Conservation (phyloP, 2,113 vertebrate species). For the Eurystomus gularis region DNA sequence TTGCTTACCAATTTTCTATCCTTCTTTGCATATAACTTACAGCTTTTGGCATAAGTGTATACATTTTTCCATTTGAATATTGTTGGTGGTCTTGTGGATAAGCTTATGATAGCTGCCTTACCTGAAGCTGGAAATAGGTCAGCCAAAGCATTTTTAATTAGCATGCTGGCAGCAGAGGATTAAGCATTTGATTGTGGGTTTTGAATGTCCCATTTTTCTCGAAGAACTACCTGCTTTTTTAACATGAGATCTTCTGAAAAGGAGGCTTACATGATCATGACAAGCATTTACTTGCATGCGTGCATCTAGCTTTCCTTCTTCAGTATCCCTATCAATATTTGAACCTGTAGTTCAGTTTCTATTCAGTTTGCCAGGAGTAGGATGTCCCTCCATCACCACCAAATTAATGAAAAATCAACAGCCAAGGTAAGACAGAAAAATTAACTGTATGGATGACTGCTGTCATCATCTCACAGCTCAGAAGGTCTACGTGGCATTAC, state of each 20-base stretch:
- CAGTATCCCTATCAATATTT: not conserved
- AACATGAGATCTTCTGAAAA: not conserved
- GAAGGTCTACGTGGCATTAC: too few relatives aligned
- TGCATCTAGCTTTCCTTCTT: not conserved
- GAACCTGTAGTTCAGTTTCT: not conserved
- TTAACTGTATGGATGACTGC: too few relatives aligned
- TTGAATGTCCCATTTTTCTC: not conserved
- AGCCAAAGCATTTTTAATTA: not conserved
- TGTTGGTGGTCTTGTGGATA: not conserved
- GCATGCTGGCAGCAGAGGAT: not conserved
- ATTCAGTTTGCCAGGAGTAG: not conserved
- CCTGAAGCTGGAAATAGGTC: not conserved
- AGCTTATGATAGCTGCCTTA: not conserved
- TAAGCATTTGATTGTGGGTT: not conserved
- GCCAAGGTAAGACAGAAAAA: too few relatives aligned
- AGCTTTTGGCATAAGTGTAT: not conserved
- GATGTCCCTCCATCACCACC: not conserved
- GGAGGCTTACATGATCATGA: not conserved
- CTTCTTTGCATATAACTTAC: not conserved
- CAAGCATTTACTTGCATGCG: not conserved
- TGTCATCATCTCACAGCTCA: too few relatives aligned
- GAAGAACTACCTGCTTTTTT: not conserved
- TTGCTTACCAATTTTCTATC: not conserved
- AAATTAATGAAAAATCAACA: not conserved
- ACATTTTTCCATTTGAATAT: not conserved